Base-by-base conservation (phyloP, 2,797 vertebrate genomes). In the Remorina albescens region DNA sequence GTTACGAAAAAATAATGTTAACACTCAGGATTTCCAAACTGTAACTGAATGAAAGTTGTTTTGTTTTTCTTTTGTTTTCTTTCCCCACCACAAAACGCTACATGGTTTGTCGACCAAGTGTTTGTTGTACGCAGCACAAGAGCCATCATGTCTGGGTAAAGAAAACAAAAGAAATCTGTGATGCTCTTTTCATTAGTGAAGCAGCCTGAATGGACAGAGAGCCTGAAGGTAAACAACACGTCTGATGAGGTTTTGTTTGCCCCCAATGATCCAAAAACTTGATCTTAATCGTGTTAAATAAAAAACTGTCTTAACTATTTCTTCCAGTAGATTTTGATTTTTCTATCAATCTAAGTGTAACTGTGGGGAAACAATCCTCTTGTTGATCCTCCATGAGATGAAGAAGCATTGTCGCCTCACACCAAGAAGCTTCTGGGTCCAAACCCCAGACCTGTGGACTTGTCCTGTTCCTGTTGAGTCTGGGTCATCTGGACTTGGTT, bases 21-120 rank as follows among this genome's bases (percentile, higher is more conserved):
- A 79, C 36, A 56, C 88, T 89, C 87, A 83, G 86, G 86, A 82
- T 64, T 62, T 62, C 19, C 18, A 39, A 66, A 62, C 2, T 42
- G 21, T 55, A 56, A 63, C 1, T 18, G 28, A 51, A 64, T 34
- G 5, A 23, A 69, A 30, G 53, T 69, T 59, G 57, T 21, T 30
- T 30, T 30, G 53, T 69, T 59, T 62, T 21, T n/a, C n/a, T n/a
- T n/a, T n/a, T n/a, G n/a, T n/a, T 3, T 46, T 15, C 13, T 15
- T 63, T 51, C 37, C 8, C 6, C 37, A 7, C 19, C 21, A 13
- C n/a, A 12, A 53, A 56, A 41, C 4, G 62, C 8, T 8, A 32
- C 51, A 12, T 44, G n/a, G 23, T 67, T 46, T 54, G 44, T 63
- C 26, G 53, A 59, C 50, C 7, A 51, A 58, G 3, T 6, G 13